phyloP scores from a whole-genome alignment of 2,113 vertebrate genomes.

The Callorhinus ursinus region DNA sequence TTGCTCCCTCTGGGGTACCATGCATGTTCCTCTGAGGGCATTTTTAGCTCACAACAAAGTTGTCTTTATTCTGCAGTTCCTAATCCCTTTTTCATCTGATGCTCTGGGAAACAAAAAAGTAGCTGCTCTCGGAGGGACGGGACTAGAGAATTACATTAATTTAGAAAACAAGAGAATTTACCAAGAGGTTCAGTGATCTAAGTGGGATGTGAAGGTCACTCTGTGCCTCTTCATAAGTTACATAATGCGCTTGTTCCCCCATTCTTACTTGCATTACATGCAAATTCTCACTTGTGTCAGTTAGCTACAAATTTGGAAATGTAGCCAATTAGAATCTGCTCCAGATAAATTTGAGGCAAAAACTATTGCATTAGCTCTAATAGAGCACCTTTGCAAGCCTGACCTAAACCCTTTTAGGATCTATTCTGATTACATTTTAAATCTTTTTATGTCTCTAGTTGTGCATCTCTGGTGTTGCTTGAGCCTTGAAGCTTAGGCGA shows the following conservation, averaged over 20 bases:
- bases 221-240: neutral
- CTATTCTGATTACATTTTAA: slow-evolving; percentile 6
- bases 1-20: neutral
- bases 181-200: neutral
- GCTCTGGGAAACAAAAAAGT: slow-evolving; percentile 34
- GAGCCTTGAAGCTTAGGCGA: neutral
- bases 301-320: neutral
- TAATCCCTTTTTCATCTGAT: slow-evolving; percentile 43
- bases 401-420: neutral
- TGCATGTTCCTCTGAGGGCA: neutral
- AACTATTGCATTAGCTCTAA: neutral
- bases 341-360: neutral
- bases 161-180: slow-evolving; percentile 60
- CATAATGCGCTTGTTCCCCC: neutral
- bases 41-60: slow-evolving; percentile 61
- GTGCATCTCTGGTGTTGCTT: neutral
- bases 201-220: slow-evolving; percentile 12
- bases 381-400: neutral
- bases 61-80: slow-evolving; percentile 48
- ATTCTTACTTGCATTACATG: neutral
- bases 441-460: neutral
- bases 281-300: neutral
- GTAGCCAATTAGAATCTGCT: neutral
- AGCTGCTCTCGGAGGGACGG: neutral
- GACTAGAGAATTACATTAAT: slow-evolving; percentile 54